Conservation (phyloP, 2,888 invertebrate species). For the Periphyllus acericola region DNA sequence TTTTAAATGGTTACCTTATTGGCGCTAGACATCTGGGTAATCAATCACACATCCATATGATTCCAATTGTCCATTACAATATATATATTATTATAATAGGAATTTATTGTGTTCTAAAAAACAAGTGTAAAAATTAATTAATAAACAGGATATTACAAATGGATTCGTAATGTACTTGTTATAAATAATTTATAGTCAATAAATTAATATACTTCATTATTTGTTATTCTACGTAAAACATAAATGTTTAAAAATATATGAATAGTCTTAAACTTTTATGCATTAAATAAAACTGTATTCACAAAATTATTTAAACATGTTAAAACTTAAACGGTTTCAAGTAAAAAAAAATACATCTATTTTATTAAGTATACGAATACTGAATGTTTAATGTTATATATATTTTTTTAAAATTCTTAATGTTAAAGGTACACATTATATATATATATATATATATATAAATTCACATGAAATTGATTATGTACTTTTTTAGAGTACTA, state of each 20-base stretch:
- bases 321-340: neutral
- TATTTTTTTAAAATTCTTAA: neutral
- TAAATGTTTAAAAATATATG: neutral
- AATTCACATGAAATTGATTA: neutral
- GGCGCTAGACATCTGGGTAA: constrained; percentile 56
- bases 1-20: constrained; percentile 56
- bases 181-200: constrained; percentile 33
- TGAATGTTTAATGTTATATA: neutral
- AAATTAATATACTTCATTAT: neutral
- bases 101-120: constrained; percentile 54
- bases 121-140: constrained; percentile 40
- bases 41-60: constrained; percentile 45
- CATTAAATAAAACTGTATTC: neutral
- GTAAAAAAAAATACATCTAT: neutral
- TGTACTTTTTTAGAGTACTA: neutral
- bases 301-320: neutral
- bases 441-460: neutral
- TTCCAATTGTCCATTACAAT: constrained; percentile 38
- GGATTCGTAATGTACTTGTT: constrained; percentile 5
- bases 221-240: constrained; percentile 4
- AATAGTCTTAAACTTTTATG: neutral
- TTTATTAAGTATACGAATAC: neutral
- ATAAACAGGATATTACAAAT: constrained; percentile 35
- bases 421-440: too few relatives aligned
- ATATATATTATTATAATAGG: constrained; percentile 10